Base-by-base conservation (phyloP, 2,888 invertebrate species). In the Omphaloscelis lunosa region DNA sequence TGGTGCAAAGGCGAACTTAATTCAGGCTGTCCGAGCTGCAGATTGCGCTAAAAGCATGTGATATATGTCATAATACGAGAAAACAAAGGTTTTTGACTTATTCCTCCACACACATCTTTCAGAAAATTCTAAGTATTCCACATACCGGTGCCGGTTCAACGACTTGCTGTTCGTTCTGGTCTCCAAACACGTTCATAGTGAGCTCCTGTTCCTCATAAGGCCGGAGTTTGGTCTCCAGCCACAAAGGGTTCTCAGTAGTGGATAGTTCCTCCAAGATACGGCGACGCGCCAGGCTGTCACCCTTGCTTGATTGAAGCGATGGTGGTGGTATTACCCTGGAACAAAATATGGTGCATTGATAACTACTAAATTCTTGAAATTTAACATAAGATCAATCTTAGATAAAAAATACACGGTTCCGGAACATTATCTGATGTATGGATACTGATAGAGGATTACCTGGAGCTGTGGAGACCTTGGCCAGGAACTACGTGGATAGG, bases 201-300 rank as follows among this genome's bases (percentile, higher is more conserved):
- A 99, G 96, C 94, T 99, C 99, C 94, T 99, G 99, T 89, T 99
- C 99, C 94, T 99, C 99, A 88, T 99, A 99, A 0, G 99, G 97
- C 92, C 99, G 97, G 45, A 99, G 95, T 96, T 99, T 99, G 90
- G 98, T 99, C 96, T 99, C 99, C 90, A 99, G 98, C 99, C 99
- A 99, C 23, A 99, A 95, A 0, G 99, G 99, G 97, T 99, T 99
- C 94, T 99, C 99, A 0, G 99, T 99, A 0, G 98, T 99, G 89
- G 98, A 98, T 68, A 98, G 95, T 91, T 99, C 98, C 88, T 99
- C 98, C 56, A 98, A 97, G 71, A 98, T 98, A 83, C 98, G 98
- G 82, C 98, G 98, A 76, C 98, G 98, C 41, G 98, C 98, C 23
- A 99, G 95, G 66, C 98, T 98, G 92, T 99, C 98, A 75, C 98